phyloP scores from a whole-genome alignment of 2,797 vertebrate genomes.

The Brotula barbata region DNA sequence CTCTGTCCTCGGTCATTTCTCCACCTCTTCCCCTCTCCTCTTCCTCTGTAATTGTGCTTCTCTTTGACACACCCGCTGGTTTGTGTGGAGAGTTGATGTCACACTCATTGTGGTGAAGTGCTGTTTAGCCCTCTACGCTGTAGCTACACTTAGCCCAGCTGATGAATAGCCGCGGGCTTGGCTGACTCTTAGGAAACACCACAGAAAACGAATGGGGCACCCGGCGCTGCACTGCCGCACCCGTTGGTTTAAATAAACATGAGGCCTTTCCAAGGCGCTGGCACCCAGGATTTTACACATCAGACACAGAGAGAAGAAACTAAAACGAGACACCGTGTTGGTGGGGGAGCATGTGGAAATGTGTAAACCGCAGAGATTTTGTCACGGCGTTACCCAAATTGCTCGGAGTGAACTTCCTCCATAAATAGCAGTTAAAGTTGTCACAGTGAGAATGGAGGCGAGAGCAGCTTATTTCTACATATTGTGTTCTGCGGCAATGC shows the following conservation, averaged over 20 bases:
- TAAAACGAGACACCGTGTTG: constrained; percentile 29
- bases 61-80: constrained; percentile 78
- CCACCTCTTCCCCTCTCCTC: constrained; percentile 45
- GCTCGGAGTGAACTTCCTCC: constrained; percentile 35
- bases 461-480: constrained; percentile 39
- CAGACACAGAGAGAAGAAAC: constrained; percentile 31
- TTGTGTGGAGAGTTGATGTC: constrained; percentile 65
- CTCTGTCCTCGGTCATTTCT: constrained; percentile 32
- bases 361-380: constrained; percentile 38
- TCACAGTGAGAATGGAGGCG: constrained; percentile 32
- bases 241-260: constrained; percentile 76
- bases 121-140: constrained; percentile 45
- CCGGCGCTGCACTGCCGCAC: constrained; percentile 44
- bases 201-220: constrained; percentile 57
- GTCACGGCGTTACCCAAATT: constrained; percentile 50
- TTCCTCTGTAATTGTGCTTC: constrained; percentile 76
- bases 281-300: constrained; percentile 55
- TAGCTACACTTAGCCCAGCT: constrained; percentile 56
- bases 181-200: constrained; percentile 58
- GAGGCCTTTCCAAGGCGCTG: constrained; percentile 58
- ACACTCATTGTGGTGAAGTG: constrained; percentile 67
- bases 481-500: constrained; percentile 34
- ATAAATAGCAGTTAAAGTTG: constrained; percentile 49
- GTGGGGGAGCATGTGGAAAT: constrained; percentile 34
- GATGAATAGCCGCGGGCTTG: constrained; percentile 66